Evolutionary conservation across 2,797 vertebrate species (phyloP), one percentile per base, ranked within the genome.

Genomic region (Sebastes aleutianus): DNA sequence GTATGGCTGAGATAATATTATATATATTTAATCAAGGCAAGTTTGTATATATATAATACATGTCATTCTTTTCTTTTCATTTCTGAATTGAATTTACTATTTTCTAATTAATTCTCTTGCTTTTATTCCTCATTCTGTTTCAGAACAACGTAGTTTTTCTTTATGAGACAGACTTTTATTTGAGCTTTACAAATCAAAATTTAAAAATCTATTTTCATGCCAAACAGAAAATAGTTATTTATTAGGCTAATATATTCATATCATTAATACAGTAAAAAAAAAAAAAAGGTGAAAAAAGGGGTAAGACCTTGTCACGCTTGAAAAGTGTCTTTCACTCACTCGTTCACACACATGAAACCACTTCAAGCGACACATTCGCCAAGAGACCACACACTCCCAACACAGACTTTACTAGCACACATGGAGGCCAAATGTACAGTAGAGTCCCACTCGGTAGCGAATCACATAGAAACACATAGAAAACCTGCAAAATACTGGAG

Each of bases 361-460:
- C 89, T 87, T 87, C 58, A 88, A 72, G 85, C 57, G 24, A 39
- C 70, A 80, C 73, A 16, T 47, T 80, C 14, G 80, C 85, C 54
- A 67, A 36, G 64, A 73, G 80, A 87, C 90, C 90, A 88, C 92
- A 83, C 79, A 79, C 77, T 88, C 81, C 78, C 79, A 78, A 71
- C 75, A 39, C 79, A 86, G 43, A 64, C 85, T 87, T 80, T 84
- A 85, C 57, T 39, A 66, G 77, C 89, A 85, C 94, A 95, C 91
- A 92, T 94, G 92, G 90, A 89, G 85, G 85, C 91, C 93, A 94
- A 94, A 93, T 92, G 91, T 72, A 87, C 39, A n/a, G 50, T 18
- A 2, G 0, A 34, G 59, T 24, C 75, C 31, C 70, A 75, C 63
- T 79, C 69, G 3, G 84, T 81, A 86, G 87, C 78, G 70, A 84